Conservation (phyloP, 2,113 vertebrate species). For the Zapus hudsonius region DNA sequence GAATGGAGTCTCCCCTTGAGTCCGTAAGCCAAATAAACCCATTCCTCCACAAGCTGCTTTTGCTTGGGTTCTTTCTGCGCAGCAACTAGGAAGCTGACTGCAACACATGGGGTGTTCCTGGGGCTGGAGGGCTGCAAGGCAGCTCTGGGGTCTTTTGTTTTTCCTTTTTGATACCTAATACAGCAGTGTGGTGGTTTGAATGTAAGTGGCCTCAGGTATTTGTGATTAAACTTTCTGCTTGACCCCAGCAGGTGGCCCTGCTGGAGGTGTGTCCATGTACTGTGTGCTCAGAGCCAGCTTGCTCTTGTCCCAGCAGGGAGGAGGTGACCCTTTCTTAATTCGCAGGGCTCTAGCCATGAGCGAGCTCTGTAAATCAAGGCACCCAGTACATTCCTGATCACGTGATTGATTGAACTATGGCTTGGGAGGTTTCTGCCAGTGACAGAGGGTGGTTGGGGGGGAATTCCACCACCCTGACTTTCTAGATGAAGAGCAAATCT, state of each 20-base stretch:
- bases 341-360: neutral
- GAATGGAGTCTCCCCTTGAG: too few relatives aligned
- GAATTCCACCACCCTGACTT: neutral
- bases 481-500: neutral
- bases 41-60: too few relatives aligned
- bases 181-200: neutral
- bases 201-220: too few relatives aligned
- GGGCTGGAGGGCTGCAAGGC: neutral
- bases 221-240: neutral
- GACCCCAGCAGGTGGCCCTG: too few relatives aligned
- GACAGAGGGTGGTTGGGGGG: too few relatives aligned
- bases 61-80: too few relatives aligned
- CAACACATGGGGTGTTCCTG: neutral
- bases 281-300: too few relatives aligned
- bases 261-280: neutral
- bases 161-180: neutral
- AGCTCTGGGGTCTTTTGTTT: neutral
- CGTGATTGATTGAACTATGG: neutral
- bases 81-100: too few relatives aligned
- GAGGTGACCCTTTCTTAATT: neutral
- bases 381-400: neutral
- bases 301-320: too few relatives aligned
- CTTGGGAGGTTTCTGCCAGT: neutral
- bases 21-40: too few relatives aligned
- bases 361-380: constrained; percentile 3